Base-by-base conservation (phyloP, 2,113 vertebrate species). In the Cranoglanis bouderius region DNA sequence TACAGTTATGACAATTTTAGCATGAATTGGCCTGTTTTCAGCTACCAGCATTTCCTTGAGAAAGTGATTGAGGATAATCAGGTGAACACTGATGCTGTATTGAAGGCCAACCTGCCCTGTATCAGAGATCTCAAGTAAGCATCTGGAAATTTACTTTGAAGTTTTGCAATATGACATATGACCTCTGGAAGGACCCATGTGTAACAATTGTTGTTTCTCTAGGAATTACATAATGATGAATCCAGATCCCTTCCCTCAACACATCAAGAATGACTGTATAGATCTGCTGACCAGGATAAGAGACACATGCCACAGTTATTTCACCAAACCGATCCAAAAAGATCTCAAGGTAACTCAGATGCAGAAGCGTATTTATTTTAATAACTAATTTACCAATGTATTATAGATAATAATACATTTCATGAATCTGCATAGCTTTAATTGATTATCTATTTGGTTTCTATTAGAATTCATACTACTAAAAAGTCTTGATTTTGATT, bases 31-130 rank as follows among this genome's bases (percentile, higher is more conserved):
- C 8, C 3, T 83, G 55, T 75, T 61, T 82, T 65, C 94, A 99
- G 98, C 86, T 98, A 96, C 93, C 95, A 93, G 91, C 86, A 0
- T 0, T 92, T 95, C 70, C 96, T 97, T 43, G 95, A 94, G 7
- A 94, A 96, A 0, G 94, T 97, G 83, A 94, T 95, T 67, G 96
- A 94, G 90, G 95, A 90, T 82, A 95, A 93, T 85, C 92, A 93
- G 40, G 18, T 0, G 0, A 91, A 96, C 90, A 96, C 94, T 88
- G 94, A 88, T 53, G 90, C 94, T 1, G 90, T 95, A 5, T 18
- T 97, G 53, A 97, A 97, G 40, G 96, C 97, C 16, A 96, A 95
- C 88, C 94, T 98, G 59, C 94, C 93, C 93, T 96, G 93, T 78
- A 94, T 97, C n/a, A 40, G 92, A 74, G 90, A 96, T 89, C 95